Evolutionary conservation across 2,888 invertebrate genomes (phyloP).

Genomic region (Podabrus alpinus): DNA sequence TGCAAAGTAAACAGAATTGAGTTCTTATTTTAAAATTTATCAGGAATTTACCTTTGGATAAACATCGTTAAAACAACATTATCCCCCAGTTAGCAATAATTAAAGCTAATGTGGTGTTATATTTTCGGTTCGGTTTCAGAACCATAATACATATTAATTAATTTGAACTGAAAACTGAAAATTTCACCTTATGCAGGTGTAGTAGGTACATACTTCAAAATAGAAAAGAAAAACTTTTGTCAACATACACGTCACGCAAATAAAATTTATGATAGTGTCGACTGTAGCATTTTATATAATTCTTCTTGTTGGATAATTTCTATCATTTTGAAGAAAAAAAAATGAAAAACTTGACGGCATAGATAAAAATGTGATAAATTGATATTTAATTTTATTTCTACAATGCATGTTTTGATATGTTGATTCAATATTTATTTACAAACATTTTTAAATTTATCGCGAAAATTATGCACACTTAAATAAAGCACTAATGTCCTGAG

Average conservation of each 20-base stretch:
- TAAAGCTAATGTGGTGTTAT: neutral
- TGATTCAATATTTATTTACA: neutral
- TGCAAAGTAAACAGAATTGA: neutral
- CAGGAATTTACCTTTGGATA: neutral
- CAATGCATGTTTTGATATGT: neutral
- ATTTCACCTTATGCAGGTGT: neutral
- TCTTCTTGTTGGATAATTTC: conserved; percentile 2
- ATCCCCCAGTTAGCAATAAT: neutral
- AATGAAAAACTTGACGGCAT: neutral
- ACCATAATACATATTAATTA: neutral
- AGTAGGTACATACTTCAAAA: neutral
- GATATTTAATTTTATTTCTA: neutral
- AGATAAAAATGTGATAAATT: neutral
- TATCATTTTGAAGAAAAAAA: neutral
- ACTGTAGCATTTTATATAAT: neutral
- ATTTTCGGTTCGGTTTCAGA: neutral
- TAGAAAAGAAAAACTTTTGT: neutral
- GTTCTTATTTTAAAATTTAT: neutral
- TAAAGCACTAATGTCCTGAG: too few relatives aligned
- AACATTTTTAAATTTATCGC: neutral
- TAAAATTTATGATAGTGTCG: neutral
- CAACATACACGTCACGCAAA: neutral
- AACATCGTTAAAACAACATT: neutral
- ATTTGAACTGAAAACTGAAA: neutral
- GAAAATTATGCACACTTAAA: too few relatives aligned